Percentiles rank a stretch among this genome's conserved stretches.
Evolutionary conservation across 2,797 vertebrate species (phyloP).

Genomic region (Acanthurus tractus): DNA sequence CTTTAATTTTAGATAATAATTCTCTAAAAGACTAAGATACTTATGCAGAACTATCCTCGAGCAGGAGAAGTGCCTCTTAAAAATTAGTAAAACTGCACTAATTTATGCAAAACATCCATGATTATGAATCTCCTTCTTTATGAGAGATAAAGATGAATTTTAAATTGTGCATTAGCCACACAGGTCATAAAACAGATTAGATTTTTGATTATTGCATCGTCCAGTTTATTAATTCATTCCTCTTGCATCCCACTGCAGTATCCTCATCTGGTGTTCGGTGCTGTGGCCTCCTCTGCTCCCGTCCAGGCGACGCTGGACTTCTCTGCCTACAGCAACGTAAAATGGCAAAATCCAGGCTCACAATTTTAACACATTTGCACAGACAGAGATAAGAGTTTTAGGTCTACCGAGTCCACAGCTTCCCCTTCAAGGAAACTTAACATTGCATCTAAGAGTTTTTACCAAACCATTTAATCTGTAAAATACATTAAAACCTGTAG

Average conservation of each 20-base stretch:
- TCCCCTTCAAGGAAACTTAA: too few species aligned
- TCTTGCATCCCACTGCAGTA: slow-evolving; percentile 78
- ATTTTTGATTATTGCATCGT: neutral
- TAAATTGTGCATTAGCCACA: too few species aligned
- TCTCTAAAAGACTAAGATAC: neutral
- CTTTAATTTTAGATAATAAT: neutral
- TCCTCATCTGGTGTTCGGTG: slow-evolving; percentile 89
- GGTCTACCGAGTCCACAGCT: neutral
- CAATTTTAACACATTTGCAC: neutral
- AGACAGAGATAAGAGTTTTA: neutral
- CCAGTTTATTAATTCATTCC: neutral
- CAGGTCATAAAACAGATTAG: neutral
- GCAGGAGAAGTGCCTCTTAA: neutral
- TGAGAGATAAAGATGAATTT: too few species aligned
- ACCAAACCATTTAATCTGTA: too few species aligned
- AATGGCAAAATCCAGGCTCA: neutral
- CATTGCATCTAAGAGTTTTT: too few species aligned
- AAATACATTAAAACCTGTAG: neutral
- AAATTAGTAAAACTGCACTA: too few species aligned
- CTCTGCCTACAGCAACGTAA: slow-evolving; percentile 87
- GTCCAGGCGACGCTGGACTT: slow-evolving; percentile 89
- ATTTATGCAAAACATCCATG: too few species aligned
- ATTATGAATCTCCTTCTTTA: too few species aligned
- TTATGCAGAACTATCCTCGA: neutral
- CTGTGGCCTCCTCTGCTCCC: slow-evolving; percentile 91